These are phyloP conservation scores for Coelopa pilipes DNA, from an alignment of 2,888 invertebrate species.

Conservation along the genomic window DNA sequence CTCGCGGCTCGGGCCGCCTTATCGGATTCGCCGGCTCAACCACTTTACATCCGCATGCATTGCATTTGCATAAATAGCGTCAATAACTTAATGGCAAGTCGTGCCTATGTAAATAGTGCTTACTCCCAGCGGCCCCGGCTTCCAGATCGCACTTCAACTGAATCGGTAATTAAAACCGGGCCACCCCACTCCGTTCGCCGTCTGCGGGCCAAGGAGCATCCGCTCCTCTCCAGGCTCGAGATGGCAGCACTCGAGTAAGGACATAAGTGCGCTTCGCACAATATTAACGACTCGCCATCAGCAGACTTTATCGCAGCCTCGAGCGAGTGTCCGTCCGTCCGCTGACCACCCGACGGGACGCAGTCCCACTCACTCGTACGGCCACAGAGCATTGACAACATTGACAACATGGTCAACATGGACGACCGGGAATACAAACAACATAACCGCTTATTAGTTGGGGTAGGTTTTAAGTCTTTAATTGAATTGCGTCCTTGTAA, in stretches of 20 bases:
- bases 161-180: too few species aligned
- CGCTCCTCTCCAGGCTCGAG: too few species aligned
- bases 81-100: too few species aligned
- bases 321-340: not conserved
- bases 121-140: too few species aligned
- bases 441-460: slow-evolving; percentile 22
- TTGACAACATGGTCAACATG: slow-evolving; percentile 1
- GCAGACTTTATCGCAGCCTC: slow-evolving; percentile 10
- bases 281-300: slow-evolving; percentile 20
- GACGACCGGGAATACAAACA: not conserved
- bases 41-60: too few species aligned
- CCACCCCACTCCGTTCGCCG: too few species aligned
- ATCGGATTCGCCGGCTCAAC: too few species aligned
- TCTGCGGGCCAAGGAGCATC: too few species aligned
- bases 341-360: not conserved
- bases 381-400: not conserved
- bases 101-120: too few species aligned
- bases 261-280: slow-evolving; percentile 8
- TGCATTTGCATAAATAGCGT: too few species aligned
- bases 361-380: not conserved
- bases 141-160: too few species aligned
- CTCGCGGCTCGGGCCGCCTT: too few species aligned
- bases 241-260: slow-evolving; percentile 1
- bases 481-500: slow-evolving; percentile 20
- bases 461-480: slow-evolving; percentile 20